These are phyloP conservation scores for Phyllostomus discolor DNA, from an alignment of 2,113 vertebrate genomes.

Conservation along the genomic window DNA sequence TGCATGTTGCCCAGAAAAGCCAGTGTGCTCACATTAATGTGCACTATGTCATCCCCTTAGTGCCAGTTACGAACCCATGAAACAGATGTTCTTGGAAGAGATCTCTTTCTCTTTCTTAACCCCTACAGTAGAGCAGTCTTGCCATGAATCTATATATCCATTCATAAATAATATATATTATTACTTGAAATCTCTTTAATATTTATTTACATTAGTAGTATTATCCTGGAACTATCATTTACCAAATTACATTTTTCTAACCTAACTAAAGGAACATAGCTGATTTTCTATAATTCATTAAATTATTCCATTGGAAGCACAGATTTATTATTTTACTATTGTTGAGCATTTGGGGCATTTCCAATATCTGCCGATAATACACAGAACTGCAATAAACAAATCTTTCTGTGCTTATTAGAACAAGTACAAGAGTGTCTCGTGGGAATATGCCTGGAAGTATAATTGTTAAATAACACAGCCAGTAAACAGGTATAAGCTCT, in stretches of 20 bases:
- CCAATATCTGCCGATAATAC: neutral
- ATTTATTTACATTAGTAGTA: neutral
- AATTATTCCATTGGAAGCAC: neutral
- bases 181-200: neutral
- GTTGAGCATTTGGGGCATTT: neutral
- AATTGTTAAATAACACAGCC: neutral
- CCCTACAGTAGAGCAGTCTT: neutral
- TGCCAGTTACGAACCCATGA: neutral
- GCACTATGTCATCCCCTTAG: neutral
- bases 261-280: neutral
- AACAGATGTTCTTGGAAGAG: neutral
- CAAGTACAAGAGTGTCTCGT: neutral
- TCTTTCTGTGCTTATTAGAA: neutral
- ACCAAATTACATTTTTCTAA: neutral
- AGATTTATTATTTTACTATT: neutral
- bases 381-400: neutral
- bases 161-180: neutral
- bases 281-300: neutral
- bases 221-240: neutral
- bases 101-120: neutral
- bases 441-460: neutral
- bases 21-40: neutral
- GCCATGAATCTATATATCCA: neutral
- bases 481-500: neutral
- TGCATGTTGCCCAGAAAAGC: neutral